These are phyloP conservation scores for Butastur rufipennis DNA, from an alignment of 2,113 vertebrate genomes.

Conservation along the genomic window DNA sequence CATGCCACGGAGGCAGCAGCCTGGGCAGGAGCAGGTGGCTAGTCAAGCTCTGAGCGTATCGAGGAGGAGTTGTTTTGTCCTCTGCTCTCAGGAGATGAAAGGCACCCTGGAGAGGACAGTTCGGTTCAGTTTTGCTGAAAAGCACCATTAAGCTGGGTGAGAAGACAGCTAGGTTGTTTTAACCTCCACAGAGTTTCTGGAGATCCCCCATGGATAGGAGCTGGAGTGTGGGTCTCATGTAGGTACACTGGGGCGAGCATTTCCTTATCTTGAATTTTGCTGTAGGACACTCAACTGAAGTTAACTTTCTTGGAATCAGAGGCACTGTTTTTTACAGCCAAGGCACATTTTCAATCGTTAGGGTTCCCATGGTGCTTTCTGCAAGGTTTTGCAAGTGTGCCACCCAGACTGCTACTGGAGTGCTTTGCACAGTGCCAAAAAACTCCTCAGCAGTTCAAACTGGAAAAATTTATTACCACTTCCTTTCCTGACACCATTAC, in stretches of 20 bases:
- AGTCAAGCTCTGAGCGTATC: neutral
- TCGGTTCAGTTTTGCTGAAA: neutral
- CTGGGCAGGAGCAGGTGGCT: neutral
- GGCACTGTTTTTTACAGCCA: neutral
- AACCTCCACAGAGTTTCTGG: neutral
- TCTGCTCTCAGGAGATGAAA: neutral
- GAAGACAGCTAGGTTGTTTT: neutral
- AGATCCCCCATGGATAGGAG: rapidly evolving
- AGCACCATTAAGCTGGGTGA: neutral
- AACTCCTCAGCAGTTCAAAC: neutral
- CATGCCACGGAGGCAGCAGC: neutral
- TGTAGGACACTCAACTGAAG: neutral
- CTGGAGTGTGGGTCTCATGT: neutral
- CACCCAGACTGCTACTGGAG: neutral
- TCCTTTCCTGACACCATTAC: neutral
- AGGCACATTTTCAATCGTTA: neutral
- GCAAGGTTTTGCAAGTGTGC: neutral
- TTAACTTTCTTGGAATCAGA: neutral
- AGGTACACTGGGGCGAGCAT: neutral
- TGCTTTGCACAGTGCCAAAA: neutral
- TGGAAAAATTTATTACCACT: neutral
- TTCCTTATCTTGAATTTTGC: neutral
- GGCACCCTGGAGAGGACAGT: neutral
- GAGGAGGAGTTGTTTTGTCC: neutral
- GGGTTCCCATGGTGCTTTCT: neutral